Base-by-base conservation (phyloP, 2,797 vertebrate genomes). In the Alosa sapidissima region DNA sequence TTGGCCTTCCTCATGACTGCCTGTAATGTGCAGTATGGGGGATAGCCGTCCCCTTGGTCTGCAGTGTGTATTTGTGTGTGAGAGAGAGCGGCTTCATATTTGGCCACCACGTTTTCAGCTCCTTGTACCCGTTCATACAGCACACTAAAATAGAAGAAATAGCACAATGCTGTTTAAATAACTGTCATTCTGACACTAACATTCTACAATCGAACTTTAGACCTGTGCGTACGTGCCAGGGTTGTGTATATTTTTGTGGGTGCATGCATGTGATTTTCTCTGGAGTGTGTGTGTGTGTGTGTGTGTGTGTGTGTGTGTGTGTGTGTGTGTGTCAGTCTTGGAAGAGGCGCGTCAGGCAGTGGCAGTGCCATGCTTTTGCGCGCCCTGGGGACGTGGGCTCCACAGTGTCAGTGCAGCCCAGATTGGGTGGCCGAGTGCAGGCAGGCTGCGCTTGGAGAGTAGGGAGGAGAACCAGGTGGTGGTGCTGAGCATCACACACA, bases 391-490 rank as follows among this genome's bases (percentile, higher is more conserved):
- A 96, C 93, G 93, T 19, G 19, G 89, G 94, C 95, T 97, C 96
- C 91, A 94, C 96, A 95, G 96, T 96, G 97, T 96, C 96, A 95
- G 93, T 92, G 93, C 96, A 97, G 95, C 96, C 96, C 96, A 96
- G 94, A 97, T 97, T 97, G 96, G 96, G 97, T 99, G 97, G 97
- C 96, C 98, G 91, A 97, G 96, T 96, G 72, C 72, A 78, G 72
- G 72, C 72, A 78, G 72, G 72, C 72, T 45, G 36, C 41, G 28
- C 72, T 78, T 16, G 41, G 68, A 41, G 72, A 78, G 72, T 19
- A 78, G 72, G 72, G 95, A 95, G 96, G 96, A 98, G 97, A 96
- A 96, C 97, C 98, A 99, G 98, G 98, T 99, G 98, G 98, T 98
- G 96, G 96, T 96, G 96, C 95, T 90, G 95, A 97, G 95, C 95